Base-by-base conservation (phyloP, 2,888 invertebrate genomes). In the Trissonchulus sp. region DNA sequence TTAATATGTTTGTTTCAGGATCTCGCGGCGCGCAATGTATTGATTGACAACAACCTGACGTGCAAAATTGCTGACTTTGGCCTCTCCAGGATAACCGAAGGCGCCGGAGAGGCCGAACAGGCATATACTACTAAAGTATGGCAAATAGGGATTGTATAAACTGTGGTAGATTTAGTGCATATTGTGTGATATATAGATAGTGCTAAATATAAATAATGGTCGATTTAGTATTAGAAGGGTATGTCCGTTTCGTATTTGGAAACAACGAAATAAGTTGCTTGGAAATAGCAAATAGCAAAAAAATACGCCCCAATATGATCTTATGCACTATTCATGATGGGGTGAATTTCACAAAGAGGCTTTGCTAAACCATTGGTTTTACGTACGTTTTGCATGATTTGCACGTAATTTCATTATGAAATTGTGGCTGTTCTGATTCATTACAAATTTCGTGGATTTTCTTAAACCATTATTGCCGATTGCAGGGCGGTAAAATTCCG, bases 31-130 rank as follows among this genome's bases (percentile, higher is more conserved):
- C 90, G 99, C 77, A 99, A 99, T 86, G 97, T 99, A 15, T 90
- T 99, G 77, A 97, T 99, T 72, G 97, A 97, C 88, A 93, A 95
- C 60, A 93, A 93, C 81, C 89, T 98, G 78, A 93, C 96, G 37
- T 99, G 99, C 88, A 99, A 99, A 89, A 99, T 99, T 83, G 98
- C 99, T 48, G 99, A 99, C 87, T 99, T 99, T 86, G 99, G 99
- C 71, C 88, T 99, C 76, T 96, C 96, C 79, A 89, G 99, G 78
- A 78, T 83, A 0, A 8, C 31, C 34, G 78, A 79, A 15, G 80
- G 78, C 37, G 77, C 79, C 8, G n/a, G n/a, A n/a, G n/a, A n/a
- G n/a, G 78, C 74, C 3, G 81, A 84, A 35, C 80, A 79, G 23
- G 82, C 82, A 72, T 84, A 83, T 78, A 84, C 83, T 1, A 84